phyloP scores from a whole-genome alignment of 1,140 invertebrate species.

The Listronotus oregonensis region DNA sequence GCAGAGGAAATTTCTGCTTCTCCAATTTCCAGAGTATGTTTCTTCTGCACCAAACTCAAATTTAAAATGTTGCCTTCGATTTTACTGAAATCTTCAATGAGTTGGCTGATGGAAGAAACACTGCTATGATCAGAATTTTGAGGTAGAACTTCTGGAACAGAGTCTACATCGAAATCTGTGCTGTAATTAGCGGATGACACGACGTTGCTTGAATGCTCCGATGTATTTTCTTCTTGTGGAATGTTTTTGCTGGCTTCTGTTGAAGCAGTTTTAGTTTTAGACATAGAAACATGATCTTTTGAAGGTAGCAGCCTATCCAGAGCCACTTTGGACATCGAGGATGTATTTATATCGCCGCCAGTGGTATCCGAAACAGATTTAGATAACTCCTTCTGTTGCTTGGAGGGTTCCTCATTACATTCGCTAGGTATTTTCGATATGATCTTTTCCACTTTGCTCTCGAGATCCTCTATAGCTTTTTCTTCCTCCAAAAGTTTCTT shows the following conservation, averaged over 20 bases:
- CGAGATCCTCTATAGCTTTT: conserved; percentile 50
- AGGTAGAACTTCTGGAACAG: conserved; percentile 12
- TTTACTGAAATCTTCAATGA: conserved; percentile 46
- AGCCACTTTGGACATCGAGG: background rate
- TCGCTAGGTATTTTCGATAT: conserved; percentile 43
- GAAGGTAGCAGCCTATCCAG: background rate
- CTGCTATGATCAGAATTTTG: conserved; percentile 28
- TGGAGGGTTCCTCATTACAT: conserved; percentile 4
- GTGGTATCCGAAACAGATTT: background rate
- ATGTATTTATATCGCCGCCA: background rate
- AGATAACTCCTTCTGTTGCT: background rate
- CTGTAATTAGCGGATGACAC: conserved; percentile 19
- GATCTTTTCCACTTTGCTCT: conserved; percentile 47
- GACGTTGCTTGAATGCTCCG: conserved; percentile 11
- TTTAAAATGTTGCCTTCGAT: conserved; percentile 44
- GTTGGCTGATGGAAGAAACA: conserved; percentile 42
- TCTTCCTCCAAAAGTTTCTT: conserved; percentile 53
- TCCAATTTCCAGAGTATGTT: background rate
- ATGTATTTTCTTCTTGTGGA: conserved; percentile 5
- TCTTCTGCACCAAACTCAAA: conserved; percentile 26
- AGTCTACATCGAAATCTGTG: conserved; percentile 43
- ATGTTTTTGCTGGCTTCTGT: conserved; percentile 11
- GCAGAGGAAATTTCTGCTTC: background rate
- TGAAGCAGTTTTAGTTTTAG: background rate
- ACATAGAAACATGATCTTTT: background rate